These are phyloP conservation scores for Meloidogyne hapla DNA, from an alignment of 1,140 invertebrate genomes.

Conservation along the genomic window DNA sequence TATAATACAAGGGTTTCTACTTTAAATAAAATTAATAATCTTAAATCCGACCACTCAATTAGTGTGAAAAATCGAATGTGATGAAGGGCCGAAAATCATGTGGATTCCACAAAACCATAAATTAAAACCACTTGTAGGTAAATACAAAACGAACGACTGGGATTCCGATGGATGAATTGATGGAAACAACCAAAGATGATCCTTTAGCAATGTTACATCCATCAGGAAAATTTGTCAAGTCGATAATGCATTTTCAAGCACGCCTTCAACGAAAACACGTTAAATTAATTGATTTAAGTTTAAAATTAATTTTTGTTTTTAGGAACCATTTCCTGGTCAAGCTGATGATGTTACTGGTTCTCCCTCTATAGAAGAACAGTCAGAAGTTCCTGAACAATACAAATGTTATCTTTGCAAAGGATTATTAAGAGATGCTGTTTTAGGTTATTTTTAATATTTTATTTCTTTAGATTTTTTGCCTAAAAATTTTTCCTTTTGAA, in stretches of 20 bases:
- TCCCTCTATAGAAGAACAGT: background rate
- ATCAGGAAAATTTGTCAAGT: conserved; percentile 84
- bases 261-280: conserved; percentile 37
- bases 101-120: background rate
- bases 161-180: conserved; percentile 88
- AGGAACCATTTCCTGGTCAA: conserved; percentile 28
- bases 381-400: conserved; percentile 77
- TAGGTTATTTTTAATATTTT: conserved; percentile 65
- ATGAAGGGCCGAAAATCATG: background rate
- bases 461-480: background rate
- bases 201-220: conserved; percentile 88
- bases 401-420: conserved; percentile 87
- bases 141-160: conserved; percentile 88
- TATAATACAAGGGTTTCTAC: conserved; percentile 1
- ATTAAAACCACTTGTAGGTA: conserved; percentile 15
- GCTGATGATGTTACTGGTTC: conserved; percentile 10
- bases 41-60: conserved; percentile 6
- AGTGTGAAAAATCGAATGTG: background rate
- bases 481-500: background rate
- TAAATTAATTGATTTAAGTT: background rate
- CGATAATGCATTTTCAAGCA: conserved; percentile 83
- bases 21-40: background rate
- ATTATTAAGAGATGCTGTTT: conserved; percentile 87
- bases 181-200: conserved; percentile 82
- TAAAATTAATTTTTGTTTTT: background rate